Evolutionary conservation across 1,140 invertebrate genomes (phyloP), one percentile per base, ranked within the genome.

Genomic region (Andrena cerasifolii): DNA sequence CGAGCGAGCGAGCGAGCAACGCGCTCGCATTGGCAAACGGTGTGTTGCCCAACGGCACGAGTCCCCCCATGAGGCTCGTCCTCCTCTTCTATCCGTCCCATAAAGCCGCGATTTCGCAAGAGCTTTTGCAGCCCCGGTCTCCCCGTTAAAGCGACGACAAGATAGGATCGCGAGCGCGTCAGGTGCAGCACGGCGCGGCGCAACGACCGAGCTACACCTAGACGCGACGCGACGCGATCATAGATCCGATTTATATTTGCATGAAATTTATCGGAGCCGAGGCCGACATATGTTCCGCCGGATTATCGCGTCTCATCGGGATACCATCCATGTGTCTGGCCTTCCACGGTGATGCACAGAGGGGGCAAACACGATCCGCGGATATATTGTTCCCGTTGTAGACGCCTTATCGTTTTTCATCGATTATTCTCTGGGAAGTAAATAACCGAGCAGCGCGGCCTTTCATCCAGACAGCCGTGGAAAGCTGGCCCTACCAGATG

Each of bases 81-180:
- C 68, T 82, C 61, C 62, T 33, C 70, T 75, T 68, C 31, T 76
- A 75, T 75, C 66, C 65, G 65, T 79, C 49, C 54, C 66, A 66
- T 56, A 75, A 70, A 84, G 70, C 51, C 65, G 43, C 58, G 71
- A 75, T 83, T 83, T 84, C 66, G 77, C 66, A 84, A 84, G n/a
- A n/a, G 70, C 45, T 73, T 66, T 59, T 8, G 18, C n/a, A 4
- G 5, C 49, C 31, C 36, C 36, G 36, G 36, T 40, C 36, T 40
- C 36, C 36, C 36, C 63, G 63, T 66, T 49, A 45, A 78, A 53
- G 66, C 54, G 62, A 49, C 74, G 74, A 66, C 67, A 26, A 78
- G 80, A 84, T 84, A 84, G 70, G 61, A 84, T 84, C 82, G 77
- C 82, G 65, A 47, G 47, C 74, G 75, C 78, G 77, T 84, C 82